Percentiles rank a stretch among this genome's conserved stretches.
Evolutionary conservation across 2,888 invertebrate genomes (phyloP).

Genomic region (Pyrochroa serraticornis): DNA sequence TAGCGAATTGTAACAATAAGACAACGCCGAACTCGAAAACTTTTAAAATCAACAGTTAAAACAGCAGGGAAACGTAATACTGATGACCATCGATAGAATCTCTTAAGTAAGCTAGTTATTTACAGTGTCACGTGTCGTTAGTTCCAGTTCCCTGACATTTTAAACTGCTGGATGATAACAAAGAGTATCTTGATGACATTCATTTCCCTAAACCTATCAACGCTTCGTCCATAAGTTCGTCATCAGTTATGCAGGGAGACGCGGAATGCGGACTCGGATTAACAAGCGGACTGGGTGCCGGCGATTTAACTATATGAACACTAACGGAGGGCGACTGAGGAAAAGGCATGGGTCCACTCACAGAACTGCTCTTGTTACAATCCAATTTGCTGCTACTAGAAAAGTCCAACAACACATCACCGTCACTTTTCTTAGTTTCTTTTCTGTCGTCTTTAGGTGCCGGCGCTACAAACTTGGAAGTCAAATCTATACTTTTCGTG

Average conservation of each 20-base stretch:
- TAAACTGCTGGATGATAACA: neutral
- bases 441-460: conserved; percentile 53
- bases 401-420: conserved; percentile 71
- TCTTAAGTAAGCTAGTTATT: neutral
- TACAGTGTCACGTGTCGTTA: neutral
- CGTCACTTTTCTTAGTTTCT: conserved; percentile 43
- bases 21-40: no score
- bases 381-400: conserved; percentile 25
- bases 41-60: neutral
- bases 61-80: neutral
- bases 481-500: conserved; percentile 57
- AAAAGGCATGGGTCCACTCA: conserved; percentile 47
- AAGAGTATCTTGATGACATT: neutral
- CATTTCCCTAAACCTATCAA: conserved; percentile 78
- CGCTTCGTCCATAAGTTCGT: conserved; percentile 90
- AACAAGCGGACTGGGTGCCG: conserved; percentile 72
- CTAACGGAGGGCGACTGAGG: conserved; percentile 72
- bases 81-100: neutral
- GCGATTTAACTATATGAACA: conserved; percentile 78
- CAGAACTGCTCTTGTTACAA: conserved; percentile 5
- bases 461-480: conserved; percentile 58
- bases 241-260: conserved; percentile 84
- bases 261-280: conserved; percentile 70
- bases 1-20: no score
- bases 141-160: neutral